Evolutionary conservation across 64 coral and sea anemone species (phyloP).

Genomic region (Porites australiensis): DNA sequence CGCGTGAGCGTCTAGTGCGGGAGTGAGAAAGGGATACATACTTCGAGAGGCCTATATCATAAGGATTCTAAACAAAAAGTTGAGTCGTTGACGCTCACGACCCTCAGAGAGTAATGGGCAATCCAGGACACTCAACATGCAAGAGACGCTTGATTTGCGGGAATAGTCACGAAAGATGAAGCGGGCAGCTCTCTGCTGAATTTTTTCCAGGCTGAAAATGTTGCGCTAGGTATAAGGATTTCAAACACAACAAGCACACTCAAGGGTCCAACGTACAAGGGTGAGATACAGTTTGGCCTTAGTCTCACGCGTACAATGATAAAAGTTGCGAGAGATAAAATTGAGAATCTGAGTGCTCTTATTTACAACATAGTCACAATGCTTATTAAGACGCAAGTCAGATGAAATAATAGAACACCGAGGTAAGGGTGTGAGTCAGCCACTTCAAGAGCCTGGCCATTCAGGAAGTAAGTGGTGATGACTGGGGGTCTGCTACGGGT

Average conservation of each 20-base stretch:
- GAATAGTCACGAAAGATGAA: not conserved
- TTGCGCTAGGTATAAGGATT: not conserved
- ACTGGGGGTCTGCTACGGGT: not conserved
- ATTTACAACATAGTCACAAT: not conserved
- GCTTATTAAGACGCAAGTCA: not conserved
- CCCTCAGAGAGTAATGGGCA: not conserved
- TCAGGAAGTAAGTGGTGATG: not conserved
- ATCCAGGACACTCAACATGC: not conserved
- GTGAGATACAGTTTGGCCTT: not conserved
- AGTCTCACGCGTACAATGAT: not conserved
- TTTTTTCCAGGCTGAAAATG: slow-evolving; percentile 2
- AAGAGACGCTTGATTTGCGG: not conserved
- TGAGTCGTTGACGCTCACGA: slow-evolving; percentile 5
- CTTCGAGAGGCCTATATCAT: not conserved
- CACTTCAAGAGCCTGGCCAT: not conserved
- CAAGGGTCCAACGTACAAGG: not conserved
- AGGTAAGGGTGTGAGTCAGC: not conserved
- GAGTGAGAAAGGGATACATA: not conserved
- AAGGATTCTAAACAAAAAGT: not conserved
- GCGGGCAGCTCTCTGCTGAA: slow-evolving; percentile 6
- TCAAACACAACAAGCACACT: not conserved
- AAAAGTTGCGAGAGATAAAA: slow-evolving; percentile 1
- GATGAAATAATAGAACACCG: not conserved
- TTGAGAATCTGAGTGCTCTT: slow-evolving; percentile 12
- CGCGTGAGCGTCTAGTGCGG: not conserved